Percentiles rank a stretch among this genome's conserved stretches.
These are phyloP conservation scores for Cephus pygmeus DNA, from an alignment of 2,888 invertebrate species.

Conservation along the genomic window DNA sequence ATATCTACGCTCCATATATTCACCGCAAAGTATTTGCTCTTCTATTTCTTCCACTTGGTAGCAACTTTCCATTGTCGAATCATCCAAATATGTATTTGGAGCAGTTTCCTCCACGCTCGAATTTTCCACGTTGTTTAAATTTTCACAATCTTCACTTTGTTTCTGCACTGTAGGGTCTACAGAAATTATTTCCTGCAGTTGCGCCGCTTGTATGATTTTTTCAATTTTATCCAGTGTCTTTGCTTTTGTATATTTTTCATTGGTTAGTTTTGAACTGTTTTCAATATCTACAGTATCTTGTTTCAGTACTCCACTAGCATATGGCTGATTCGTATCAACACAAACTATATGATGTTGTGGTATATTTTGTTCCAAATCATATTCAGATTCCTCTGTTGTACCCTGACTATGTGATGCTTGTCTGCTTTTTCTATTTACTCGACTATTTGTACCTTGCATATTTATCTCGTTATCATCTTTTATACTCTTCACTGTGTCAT, in stretches of 20 bases:
- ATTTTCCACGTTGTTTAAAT: background rate
- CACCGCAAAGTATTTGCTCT: slow-evolving; percentile 15
- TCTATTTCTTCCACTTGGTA: slow-evolving; percentile 14
- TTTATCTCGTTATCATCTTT: background rate
- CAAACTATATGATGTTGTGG: slow-evolving; percentile 19
- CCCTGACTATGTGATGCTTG: too few species aligned
- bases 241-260: background rate
- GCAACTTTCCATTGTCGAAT: slow-evolving; percentile 8
- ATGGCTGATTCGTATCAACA: slow-evolving; percentile 3
- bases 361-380: slow-evolving; percentile 15
- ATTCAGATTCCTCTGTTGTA: background rate
- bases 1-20: slow-evolving; percentile 17
- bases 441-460: background rate
- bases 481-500: background rate
- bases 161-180: background rate
- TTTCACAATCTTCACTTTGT: background rate
- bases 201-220: background rate
- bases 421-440: background rate
- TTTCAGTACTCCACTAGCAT: background rate
- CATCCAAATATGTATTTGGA: background rate
- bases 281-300: background rate
- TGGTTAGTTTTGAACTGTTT: background rate
- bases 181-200: background rate
- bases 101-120: background rate
- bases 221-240: background rate